Evolutionary conservation across 2,888 invertebrate species (phyloP), one percentile per base, ranked within the genome.

Genomic region (Prosopocoilus inquinatus): DNA sequence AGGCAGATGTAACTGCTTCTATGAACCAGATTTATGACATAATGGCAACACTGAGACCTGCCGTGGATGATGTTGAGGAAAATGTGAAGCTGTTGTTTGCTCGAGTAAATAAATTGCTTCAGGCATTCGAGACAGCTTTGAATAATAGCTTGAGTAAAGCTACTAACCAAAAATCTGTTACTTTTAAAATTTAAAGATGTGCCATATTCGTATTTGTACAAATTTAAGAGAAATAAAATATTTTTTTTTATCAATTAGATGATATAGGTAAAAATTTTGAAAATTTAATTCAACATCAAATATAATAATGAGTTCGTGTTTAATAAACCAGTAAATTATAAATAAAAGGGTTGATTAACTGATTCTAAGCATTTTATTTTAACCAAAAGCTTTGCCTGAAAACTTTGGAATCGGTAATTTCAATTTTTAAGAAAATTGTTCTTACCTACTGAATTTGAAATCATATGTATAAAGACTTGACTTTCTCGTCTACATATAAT

Each of bases 1-100:
- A 70, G 59, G 53, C 60, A 3, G 73, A 74, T 47, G 62, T 76
- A 38, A 56, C 66, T 33, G 56, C 65, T 5, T 65, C 70, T 0
- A 71, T 77, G 69, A 72, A 72, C 57, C 68, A 74, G 59, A 74
- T 77, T 54, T 75, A 75, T 61, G 67, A 72, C 35, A 63, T 68
- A 3, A 64, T 75, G 53, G 66, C 69, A 11, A 60, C 53, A 46
- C 64, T 78, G 44, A 64, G 74, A 54, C 72, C 75, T 4, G 55
- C 67, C 4, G 72, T 74, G 32, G 64, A 69, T 11, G 55, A 62
- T 12, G 64, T 66, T 53, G 76, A 77, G 51, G 75, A 75, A 58
- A 68, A 72, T 53, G 64, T 75, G 38, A 70, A 70, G 60, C 63
- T 75, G 45, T 60, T 74, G 43, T 77, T 71, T 67, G 76, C 75